phyloP scores from a whole-genome alignment of 2,797 vertebrate genomes.

The Alauda arvensis region DNA sequence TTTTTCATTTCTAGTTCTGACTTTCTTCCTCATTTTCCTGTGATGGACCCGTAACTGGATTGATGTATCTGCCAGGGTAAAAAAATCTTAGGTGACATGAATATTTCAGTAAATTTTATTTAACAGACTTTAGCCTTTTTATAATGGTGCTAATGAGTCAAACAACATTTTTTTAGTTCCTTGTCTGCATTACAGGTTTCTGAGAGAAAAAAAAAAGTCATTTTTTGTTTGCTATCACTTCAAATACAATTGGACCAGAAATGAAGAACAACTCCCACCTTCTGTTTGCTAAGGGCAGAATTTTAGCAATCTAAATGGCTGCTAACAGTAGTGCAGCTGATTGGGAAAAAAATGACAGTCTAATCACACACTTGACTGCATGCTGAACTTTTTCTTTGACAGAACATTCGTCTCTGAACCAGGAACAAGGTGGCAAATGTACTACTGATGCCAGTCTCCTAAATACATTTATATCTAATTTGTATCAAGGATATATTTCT shows the following conservation, averaged over 20 bases:
- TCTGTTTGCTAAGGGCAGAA: background rate
- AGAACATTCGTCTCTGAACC: background rate
- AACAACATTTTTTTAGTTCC: background rate
- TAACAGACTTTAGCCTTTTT: background rate
- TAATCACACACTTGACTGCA: background rate
- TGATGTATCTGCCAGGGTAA: background rate
- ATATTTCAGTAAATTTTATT: background rate
- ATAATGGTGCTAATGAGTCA: background rate
- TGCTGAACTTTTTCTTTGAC: background rate
- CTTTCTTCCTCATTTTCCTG: background rate
- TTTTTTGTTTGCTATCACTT: background rate
- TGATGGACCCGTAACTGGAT: background rate
- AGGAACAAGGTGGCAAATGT: background rate
- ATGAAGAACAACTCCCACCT: background rate
- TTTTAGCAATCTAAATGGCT: background rate
- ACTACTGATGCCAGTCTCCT: background rate
- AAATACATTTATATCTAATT: background rate
- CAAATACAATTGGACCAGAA: rapidly evolving
- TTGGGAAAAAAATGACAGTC: background rate
- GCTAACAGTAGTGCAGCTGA: background rate
- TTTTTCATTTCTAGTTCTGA: background rate
- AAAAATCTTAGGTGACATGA: background rate
- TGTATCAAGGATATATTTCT: background rate
- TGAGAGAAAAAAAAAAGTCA: background rate
- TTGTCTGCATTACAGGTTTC: background rate